Base-by-base conservation (phyloP, 2,888 invertebrate species). In the Uropetala carovei region DNA sequence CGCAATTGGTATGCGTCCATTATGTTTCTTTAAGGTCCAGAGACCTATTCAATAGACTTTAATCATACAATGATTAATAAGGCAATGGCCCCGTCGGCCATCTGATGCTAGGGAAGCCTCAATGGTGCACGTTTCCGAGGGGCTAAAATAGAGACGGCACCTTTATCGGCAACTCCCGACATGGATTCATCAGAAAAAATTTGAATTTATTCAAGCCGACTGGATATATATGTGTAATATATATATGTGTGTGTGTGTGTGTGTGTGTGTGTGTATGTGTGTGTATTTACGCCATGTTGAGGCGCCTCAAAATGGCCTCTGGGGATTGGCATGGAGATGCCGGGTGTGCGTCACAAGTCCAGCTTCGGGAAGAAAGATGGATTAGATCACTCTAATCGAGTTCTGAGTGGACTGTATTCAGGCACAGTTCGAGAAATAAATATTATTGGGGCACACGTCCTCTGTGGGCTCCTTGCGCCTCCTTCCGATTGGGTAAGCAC, bases 361-460 rank as follows among this genome's bases (percentile, higher is more conserved):
- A 89, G 89, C 89, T 89, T 89, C 89, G 89, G 89, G 89, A 89
- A 89, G 68, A 89, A 89, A 89, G 89, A 89, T 68, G 89, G 89
- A 89, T 89, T 68, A 89, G 89, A 89, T 60, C 89, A 68, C 89
- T 89, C 86, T 86, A 86, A 86, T 86, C 59, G 22, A 86, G 86
- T 86, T 89, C 89, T 89, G 43, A 89, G 89, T 64, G 64, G 89
- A 89, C 64, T 89, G 89, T 89, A 68, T 89, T 89, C 89, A 89
- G 89, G 89, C 89, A 68, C 89, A 89, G 89, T 89, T 89, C 68
- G 89, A 89, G 89, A 89, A 89, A 89, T 89, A 89, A 89, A 89
- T 89, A 89, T 89, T 89, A 43, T 89, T 89, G 27, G 89, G 89
- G 64, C 43, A 68, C 64, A 68, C 89, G 68, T 89, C 89, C 89